Evolutionary conservation across 2,113 vertebrate genomes (phyloP).

Genomic region (Diadophis punctatus): DNA sequence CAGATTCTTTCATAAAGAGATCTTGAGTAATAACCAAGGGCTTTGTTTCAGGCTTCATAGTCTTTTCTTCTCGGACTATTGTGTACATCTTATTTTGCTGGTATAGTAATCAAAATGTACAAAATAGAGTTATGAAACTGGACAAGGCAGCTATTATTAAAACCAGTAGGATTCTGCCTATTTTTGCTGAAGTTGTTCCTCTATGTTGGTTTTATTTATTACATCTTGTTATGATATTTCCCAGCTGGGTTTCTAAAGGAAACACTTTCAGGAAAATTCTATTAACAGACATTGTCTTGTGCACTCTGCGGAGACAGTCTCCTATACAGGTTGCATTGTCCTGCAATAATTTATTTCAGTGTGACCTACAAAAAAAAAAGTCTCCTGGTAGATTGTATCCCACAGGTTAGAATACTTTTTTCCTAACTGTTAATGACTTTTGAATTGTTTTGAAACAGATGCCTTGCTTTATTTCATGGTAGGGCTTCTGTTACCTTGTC

Average conservation of each 20-base stretch:
- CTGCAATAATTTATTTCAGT: background rate
- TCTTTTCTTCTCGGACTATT: background rate
- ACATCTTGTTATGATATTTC: background rate
- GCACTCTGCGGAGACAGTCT: background rate
- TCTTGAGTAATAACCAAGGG: background rate
- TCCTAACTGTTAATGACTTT: background rate
- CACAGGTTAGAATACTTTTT: background rate
- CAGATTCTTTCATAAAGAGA: background rate
- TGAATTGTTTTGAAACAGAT: background rate
- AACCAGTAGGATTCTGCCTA: background rate
- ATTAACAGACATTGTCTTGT: background rate
- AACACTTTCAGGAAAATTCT: background rate
- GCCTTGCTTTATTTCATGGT: background rate
- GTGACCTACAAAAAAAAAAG: background rate
- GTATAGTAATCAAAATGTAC: background rate
- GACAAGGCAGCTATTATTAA: background rate
- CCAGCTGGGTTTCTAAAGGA: background rate
- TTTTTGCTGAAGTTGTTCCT: background rate
- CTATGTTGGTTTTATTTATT: background rate
- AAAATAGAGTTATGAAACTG: background rate
- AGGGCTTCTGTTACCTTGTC: background rate
- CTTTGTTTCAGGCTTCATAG: background rate
- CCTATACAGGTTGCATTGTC: background rate
- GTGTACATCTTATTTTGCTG: background rate
- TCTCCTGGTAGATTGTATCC: background rate